Evolutionary conservation across 2,888 invertebrate genomes (phyloP).

Genomic region (Conchocele bisecta): DNA sequence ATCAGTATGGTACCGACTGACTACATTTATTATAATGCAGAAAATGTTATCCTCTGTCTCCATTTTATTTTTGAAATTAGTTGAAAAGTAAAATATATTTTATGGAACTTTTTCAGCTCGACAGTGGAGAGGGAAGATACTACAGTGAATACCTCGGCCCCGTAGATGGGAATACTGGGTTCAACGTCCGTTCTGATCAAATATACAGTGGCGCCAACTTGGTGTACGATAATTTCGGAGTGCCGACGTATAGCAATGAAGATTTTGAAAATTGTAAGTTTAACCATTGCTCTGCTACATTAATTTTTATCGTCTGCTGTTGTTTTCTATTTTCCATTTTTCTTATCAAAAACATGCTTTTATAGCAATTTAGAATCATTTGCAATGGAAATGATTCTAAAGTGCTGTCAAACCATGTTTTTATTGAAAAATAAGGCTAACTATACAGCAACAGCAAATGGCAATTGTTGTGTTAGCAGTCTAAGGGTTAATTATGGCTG

Average conservation of each 20-base stretch:
- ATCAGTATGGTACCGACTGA: too few relatives aligned
- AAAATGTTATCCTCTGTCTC: too few relatives aligned
- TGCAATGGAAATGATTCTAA: too few relatives aligned
- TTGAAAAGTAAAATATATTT: too few relatives aligned
- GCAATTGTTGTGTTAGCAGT: not conserved
- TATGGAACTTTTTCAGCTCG: too few relatives aligned
- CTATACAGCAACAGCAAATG: not conserved
- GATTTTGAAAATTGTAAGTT: constrained; percentile 36
- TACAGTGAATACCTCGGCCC: constrained; percentile 84
- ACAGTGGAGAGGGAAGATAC: constrained; percentile 93
- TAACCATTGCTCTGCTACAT: too few relatives aligned
- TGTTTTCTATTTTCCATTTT: not conserved
- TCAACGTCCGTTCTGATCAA: constrained; percentile 42
- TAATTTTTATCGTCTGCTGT: not conserved
- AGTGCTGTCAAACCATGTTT: too few relatives aligned
- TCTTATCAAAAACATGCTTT: not conserved
- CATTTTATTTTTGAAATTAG: too few relatives aligned
- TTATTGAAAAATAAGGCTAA: too few relatives aligned
- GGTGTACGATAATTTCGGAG: constrained; percentile 21
- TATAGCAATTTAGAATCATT: too few relatives aligned
- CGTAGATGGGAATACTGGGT: constrained; percentile 34
- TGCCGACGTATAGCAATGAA: not conserved
- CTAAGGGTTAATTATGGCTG: not conserved
- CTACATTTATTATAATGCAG: too few relatives aligned
- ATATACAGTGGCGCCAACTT: constrained; percentile 59